Evolutionary conservation across 1,140 invertebrate genomes (phyloP), one percentile per base, ranked within the genome.

Genomic region (Heliconius nattereri): DNA sequence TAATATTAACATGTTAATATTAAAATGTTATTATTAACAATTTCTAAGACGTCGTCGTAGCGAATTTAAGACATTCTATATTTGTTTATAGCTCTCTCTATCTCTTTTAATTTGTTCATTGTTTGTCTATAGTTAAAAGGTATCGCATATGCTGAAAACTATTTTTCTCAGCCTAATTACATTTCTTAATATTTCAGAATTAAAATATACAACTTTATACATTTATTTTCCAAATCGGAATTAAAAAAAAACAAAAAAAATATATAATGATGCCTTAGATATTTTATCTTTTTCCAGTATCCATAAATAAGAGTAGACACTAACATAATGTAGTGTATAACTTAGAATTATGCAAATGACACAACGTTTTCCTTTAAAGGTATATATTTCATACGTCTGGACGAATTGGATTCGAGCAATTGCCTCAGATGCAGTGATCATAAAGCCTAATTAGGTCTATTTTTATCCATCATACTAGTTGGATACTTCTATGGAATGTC

Each of bases 401-500:
- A 66, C 26, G 8, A 29, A 66, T 66, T 66, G 8, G n/a, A 23
- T 60, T 60, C 57, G 8, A 60, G 60, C 60, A 26, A 66, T 60
- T 13, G 60, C 9, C 23, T 26, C 23, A 29, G 60, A 66, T 66
- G 60, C 23, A 66, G 5, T n/a, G 60, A 66, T 66, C n/a, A 66
- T 66, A 26, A 66, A 26, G 23, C 60, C 26, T 66, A 66, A 66
- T 66, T 66, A 66, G 60, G 23, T 66, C 60, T 66, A 66, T 66
- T 66, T 66, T 66, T 66, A 66, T 3, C 23, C 23, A 26, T 66
- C 23, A 26, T 26, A 26, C 60, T 13, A 26, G 60, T 26, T 26
- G 9, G n/a, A 66, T 66, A 29, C 26, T 16, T 26, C 57, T 26
- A 26, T 49, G 60, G 75, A 76, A 79, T 79, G 78, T 79, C 57